Conservation (phyloP, 2,797 vertebrate species). For the Aphelocoma californica region DNA sequence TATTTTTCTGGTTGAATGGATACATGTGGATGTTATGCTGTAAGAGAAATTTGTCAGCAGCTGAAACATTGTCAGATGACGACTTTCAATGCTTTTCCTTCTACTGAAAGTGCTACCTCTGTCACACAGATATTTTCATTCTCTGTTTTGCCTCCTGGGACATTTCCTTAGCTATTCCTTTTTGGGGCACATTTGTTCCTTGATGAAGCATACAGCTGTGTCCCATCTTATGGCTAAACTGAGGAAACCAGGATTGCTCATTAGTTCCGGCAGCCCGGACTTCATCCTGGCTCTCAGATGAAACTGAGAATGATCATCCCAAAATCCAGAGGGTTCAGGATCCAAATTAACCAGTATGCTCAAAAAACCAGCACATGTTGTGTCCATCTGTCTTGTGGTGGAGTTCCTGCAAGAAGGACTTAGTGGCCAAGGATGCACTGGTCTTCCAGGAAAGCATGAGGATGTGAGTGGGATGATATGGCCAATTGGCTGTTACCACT, state of each 20-base stretch:
- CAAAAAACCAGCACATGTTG: background rate
- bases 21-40: background rate
- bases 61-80: background rate
- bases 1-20: background rate
- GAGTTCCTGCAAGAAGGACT: background rate
- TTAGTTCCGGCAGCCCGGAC: background rate
- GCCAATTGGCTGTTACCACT: no score
- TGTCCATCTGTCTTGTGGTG: background rate
- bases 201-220: background rate
- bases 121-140: background rate
- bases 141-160: background rate
- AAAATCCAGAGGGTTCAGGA: background rate
- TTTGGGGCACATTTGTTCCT: background rate
- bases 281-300: background rate
- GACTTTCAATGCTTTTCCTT: background rate
- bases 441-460: background rate
- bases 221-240: background rate
- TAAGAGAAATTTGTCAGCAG: background rate
- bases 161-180: background rate
- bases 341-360: background rate
- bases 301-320: background rate
- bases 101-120: background rate
- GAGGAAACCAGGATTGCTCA: background rate
- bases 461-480: background rate
- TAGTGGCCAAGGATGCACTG: accelerated